Evolutionary conservation across 64 coral and sea anemone species (phyloP).

Genomic region (Pocillopora verrucosa): DNA sequence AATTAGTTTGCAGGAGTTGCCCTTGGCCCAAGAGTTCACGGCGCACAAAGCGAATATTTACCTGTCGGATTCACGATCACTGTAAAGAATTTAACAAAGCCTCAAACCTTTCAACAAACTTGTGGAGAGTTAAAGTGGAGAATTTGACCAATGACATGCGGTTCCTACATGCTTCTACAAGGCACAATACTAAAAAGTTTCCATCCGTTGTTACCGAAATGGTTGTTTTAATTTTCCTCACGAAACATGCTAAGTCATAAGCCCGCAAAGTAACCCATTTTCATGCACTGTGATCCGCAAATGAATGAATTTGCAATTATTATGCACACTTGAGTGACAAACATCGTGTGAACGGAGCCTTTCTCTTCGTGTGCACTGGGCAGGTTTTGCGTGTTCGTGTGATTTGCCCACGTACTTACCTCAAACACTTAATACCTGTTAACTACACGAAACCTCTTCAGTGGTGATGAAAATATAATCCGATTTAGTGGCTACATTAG

Average conservation of each 20-base stretch:
- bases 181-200: conserved; percentile 21
- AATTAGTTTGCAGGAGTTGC: not conserved
- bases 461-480: conserved; percentile 1
- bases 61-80: not conserved
- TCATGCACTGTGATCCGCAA: not conserved
- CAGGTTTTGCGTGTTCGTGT: not conserved
- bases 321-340: not conserved
- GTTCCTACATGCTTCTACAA: not conserved
- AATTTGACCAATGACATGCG: not conserved
- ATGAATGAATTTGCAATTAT: conserved; percentile 21
- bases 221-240: conserved; percentile 11
- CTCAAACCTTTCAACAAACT: not conserved
- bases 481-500: not conserved
- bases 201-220: not conserved
- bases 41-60: not conserved
- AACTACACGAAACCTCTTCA: not conserved
- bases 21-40: conserved; percentile 4
- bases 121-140: too few species aligned
- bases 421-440: not conserved
- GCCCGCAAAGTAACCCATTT: not conserved
- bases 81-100: not conserved
- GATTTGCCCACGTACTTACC: conserved; percentile 2
- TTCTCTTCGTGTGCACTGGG: not conserved
- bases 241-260: conserved; percentile 15
- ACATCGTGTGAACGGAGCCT: not conserved